Evolutionary conservation across 2,888 invertebrate genomes (phyloP).

Genomic region (Orthonevra nobilis): DNA sequence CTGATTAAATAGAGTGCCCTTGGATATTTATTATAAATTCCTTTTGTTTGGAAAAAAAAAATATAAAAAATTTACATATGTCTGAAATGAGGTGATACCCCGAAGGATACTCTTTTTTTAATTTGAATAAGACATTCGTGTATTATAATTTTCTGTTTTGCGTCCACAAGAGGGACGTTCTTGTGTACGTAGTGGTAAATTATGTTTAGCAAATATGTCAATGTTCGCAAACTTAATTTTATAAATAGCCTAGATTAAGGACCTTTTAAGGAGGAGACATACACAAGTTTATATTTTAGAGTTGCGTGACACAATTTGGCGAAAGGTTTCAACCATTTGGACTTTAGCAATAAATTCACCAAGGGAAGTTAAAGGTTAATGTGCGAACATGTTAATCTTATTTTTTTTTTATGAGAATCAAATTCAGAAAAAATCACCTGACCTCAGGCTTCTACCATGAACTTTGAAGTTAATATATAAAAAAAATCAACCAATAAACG

Average conservation of each 20-base stretch:
- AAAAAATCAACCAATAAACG: too few species aligned
- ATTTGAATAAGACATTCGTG: too few species aligned
- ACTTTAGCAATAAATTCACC: neutral
- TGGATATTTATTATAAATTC: too few species aligned
- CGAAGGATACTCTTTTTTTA: too few species aligned
- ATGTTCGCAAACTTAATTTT: conserved; percentile 22
- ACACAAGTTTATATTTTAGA: neutral
- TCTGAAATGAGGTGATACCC: too few species aligned
- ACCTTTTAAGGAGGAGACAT: too few species aligned
- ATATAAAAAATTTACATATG: too few species aligned
- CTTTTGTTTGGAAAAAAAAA: too few species aligned
- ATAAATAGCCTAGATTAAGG: conserved; percentile 19
- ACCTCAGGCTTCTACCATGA: conserved; percentile 6
- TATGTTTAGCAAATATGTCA: conserved; percentile 19
- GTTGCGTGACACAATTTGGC: neutral
- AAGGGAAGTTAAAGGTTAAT: neutral
- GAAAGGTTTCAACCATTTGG: neutral
- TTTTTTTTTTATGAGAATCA: neutral
- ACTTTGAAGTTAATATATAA: neutral
- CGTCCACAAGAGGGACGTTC: too few species aligned
- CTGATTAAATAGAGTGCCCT: too few species aligned
- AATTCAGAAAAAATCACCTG: too few species aligned
- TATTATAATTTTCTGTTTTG: too few species aligned
- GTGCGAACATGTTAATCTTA: neutral
- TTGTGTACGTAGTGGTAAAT: conserved; percentile 6